Base-by-base conservation (phyloP, 2,113 vertebrate species). In the Cyprinodon variegatus region DNA sequence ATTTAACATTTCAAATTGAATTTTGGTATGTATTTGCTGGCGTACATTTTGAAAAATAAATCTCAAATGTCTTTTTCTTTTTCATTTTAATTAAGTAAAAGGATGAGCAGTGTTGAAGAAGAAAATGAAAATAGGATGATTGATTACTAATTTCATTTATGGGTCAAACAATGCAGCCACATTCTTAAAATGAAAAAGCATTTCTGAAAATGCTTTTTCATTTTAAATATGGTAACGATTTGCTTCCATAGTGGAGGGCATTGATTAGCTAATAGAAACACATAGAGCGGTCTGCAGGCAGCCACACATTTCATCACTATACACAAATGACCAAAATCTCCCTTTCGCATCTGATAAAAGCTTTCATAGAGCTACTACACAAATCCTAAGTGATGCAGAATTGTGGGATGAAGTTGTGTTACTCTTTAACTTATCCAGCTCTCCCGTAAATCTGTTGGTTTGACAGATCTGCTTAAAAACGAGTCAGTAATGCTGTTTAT, bases 401-500 rank as follows among this genome's bases (percentile, higher is more conserved):
- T 57, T 65, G 65, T 69, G 78, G 77, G 76, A 78, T 50, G 76
- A 78, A 73, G 82, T 84, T 72, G 90, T 67, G 85, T 83, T 74
- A 70, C 78, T 78, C 65, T 85, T 83, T 63, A 75, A 57, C 62
- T 67, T 69, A 79, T 76, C 48, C 88, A 78, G 75, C 78, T 82
- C 70, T 82, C 59, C 70, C 0, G 1, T 29, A 1, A 29, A 29
- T 29, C 29, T 29, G 29, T 1, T 1, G 29, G 1, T 29, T 29
- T 29, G 29, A 29, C 29, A 29, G 29, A 29, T 29, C 29, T 88
- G 20, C 77, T 77, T 68, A 86, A 89, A 81, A 70, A 77, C 65
- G 64, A 79, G 78, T 74, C 79, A 78, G 77, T 86, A 89, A 88
- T 79, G 75, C 74, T 74, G 77, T 91, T 91, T 89, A 89, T 89